Base-by-base conservation (phyloP, 2,797 vertebrate species). In the Premnoplex brunnescens region DNA sequence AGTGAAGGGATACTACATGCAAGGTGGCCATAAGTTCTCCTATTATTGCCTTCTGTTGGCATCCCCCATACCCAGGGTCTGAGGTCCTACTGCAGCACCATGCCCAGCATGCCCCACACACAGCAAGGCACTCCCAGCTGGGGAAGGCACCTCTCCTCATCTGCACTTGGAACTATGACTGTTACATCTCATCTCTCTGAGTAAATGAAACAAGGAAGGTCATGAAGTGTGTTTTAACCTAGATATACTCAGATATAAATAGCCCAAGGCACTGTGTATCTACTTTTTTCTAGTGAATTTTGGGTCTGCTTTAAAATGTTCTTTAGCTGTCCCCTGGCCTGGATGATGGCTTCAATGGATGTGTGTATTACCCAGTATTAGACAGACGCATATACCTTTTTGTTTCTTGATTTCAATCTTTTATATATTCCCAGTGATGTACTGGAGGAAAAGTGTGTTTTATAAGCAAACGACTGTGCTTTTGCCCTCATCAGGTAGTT, bases 21-120 rank as follows among this genome's bases (percentile, higher is more conserved):
- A 64, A 39, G 54, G 7, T 10, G 32, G 14, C 51, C 1, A 0
- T 16, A 3, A 13, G 9, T 43, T 63, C n/a, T 87, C 8, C 32
- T 39, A 5, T 13, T 82, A 1, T 7, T 46, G 12, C 22, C 56
- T 48, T 39, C 34, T 67, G 18, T 54, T 81, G 5, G 1, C 10
- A 4, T n/a, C 12, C 15, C 36, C 51, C 2, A 0, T 49, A 4
- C 3, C 13, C n/a, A 4, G n/a, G 24, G 37, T 49, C 18, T 26
- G 60, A 58, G 60, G 20, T 52, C 44, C 6, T n/a, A 4, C 41
- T 44, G 62, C 41, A 64, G 30, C 1, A 2, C 30, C 23, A 3
- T 46, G 63, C 43, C 63, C 43, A 26, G 32, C 8, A 7, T 32
- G 41, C 27, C 51, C 26, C 48, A 60, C 17, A 9, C 9, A 34